phyloP scores from a whole-genome alignment of 2,113 vertebrate species.

The Gavia stellata region DNA sequence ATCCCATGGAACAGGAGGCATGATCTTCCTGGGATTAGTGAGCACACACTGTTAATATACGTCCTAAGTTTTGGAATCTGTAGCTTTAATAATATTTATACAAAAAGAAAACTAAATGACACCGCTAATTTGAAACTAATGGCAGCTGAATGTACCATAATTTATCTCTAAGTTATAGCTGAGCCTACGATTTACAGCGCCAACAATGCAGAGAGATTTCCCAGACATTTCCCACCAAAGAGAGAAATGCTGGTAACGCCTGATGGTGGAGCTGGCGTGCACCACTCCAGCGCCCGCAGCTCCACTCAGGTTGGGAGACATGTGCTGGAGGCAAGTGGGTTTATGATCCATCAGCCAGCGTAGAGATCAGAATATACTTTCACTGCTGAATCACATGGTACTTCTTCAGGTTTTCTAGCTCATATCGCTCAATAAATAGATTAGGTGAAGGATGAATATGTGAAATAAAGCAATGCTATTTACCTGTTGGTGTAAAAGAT shows the following conservation, averaged over 20 bases:
- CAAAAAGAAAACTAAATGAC: neutral
- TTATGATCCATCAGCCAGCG: neutral
- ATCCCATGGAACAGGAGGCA: neutral
- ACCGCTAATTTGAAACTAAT: neutral
- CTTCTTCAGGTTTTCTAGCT: neutral
- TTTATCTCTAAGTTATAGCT: constrained; percentile 42
- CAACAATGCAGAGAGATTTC: constrained; percentile 71
- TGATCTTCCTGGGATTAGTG: constrained; percentile 2
- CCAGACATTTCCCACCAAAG: constrained; percentile 74
- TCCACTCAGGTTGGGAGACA: constrained; percentile 45
- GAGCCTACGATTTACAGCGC: constrained; percentile 49
- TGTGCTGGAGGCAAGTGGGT: neutral
- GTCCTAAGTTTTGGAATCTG: neutral
- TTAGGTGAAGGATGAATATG: neutral
- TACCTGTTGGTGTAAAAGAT: neutral
- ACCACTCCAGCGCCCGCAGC: constrained; percentile 16
- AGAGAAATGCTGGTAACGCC: constrained; percentile 73
- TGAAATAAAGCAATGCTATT: neutral
- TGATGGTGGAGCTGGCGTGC: constrained; percentile 53
- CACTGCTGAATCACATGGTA: neutral
- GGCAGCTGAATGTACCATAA: neutral
- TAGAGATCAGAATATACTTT: neutral
- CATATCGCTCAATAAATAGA: neutral
- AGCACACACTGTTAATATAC: neutral
- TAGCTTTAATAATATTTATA: neutral